phyloP scores from a whole-genome alignment of 2,888 invertebrate genomes.

The Siphonodentalium dalli region DNA sequence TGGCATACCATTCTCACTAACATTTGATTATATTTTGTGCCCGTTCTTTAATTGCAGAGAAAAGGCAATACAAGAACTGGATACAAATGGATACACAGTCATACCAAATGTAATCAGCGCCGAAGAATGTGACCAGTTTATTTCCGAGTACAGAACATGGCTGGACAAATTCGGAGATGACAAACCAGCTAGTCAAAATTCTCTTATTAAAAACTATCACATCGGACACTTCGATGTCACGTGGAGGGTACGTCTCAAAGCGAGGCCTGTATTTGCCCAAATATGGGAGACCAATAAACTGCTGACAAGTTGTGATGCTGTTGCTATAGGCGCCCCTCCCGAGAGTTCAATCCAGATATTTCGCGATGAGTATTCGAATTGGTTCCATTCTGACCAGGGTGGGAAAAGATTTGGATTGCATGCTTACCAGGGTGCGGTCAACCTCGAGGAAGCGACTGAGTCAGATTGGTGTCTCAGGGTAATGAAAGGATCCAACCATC shows the following conservation, averaged over 20 bases:
- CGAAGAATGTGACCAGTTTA: constrained; percentile 23
- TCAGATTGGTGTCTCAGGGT: constrained; percentile 42
- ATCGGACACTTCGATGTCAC: constrained; percentile 27
- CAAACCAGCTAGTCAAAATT: too few relatives aligned
- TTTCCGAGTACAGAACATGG: constrained; percentile 25
- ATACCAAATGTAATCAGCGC: constrained; percentile 23
- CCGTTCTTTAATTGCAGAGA: too few relatives aligned
- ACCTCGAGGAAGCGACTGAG: constrained; percentile 35
- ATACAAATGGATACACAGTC: constrained; percentile 31
- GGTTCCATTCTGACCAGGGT: constrained; percentile 35
- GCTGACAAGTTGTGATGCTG: constrained; percentile 34
- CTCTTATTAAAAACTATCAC: constrained; percentile 30
- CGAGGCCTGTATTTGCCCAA: constrained; percentile 28
- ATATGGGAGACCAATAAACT: constrained; percentile 39
- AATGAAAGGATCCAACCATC: constrained; percentile 33
- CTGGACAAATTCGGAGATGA: constrained; percentile 16
- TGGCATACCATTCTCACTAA: too few relatives aligned
- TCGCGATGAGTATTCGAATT: too few relatives aligned
- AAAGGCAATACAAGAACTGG: too few relatives aligned
- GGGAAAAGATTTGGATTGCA: constrained; percentile 34
- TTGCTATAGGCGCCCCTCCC: constrained; percentile 36
- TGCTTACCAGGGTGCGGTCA: constrained; percentile 33
- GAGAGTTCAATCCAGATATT: too few relatives aligned
- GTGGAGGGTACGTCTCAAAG: constrained; percentile 31
- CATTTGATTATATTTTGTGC: too few relatives aligned